Conservation (phyloP, 2,113 vertebrate species). For the Actinemys pallida region DNA sequence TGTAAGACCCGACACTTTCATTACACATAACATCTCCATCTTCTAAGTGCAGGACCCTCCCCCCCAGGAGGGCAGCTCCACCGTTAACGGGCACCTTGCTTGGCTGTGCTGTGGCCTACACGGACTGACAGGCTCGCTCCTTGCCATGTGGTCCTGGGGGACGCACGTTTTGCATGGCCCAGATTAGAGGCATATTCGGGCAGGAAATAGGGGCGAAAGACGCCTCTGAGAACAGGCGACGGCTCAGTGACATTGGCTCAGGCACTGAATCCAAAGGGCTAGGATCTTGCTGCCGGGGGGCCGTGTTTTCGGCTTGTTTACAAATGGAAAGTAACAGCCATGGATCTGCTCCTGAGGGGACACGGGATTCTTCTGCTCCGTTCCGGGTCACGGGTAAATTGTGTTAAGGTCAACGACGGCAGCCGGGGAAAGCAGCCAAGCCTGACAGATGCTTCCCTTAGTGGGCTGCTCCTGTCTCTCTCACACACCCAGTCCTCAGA, state of each 20-base stretch:
- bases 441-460: not conserved
- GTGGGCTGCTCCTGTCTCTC: not conserved
- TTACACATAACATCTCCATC: not conserved
- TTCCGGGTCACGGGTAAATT: not conserved
- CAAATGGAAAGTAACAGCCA: not conserved
- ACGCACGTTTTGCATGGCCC: not conserved
- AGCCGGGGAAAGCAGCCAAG: not conserved
- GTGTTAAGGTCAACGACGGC: not conserved
- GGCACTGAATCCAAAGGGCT: not conserved
- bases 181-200: not conserved
- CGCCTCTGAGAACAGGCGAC: not conserved
- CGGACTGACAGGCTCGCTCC: not conserved
- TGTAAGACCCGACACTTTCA: not conserved
- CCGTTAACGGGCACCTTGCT: not conserved
- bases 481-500: not conserved
- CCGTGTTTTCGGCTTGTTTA: not conserved
- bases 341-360: not conserved
- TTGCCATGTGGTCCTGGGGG: not conserved
- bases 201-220: not conserved
- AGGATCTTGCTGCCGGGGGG: not conserved
- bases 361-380: not conserved
- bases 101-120: not conserved
- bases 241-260: not conserved
- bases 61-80: rapidly evolving
- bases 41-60: not conserved